These are phyloP conservation scores for Cecropterus lyciades DNA, from an alignment of 1,140 invertebrate species.

Conservation along the genomic window DNA sequence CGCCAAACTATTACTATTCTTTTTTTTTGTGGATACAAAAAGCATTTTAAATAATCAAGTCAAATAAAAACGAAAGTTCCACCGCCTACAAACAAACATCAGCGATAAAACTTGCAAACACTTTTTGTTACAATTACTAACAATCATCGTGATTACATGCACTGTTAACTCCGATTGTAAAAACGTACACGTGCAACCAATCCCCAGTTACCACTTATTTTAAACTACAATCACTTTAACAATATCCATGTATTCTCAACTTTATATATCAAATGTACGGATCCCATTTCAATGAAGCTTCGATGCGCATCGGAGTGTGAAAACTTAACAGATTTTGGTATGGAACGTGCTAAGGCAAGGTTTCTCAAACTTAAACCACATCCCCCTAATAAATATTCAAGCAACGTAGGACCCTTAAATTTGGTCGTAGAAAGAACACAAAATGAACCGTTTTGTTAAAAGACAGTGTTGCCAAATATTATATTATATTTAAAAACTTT, in stretches of 20 bases:
- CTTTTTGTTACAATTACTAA: slow-evolving; percentile 49
- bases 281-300: slow-evolving; percentile 21
- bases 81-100: not conserved
- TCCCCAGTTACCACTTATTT: slow-evolving; percentile 16
- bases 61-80: slow-evolving; percentile 12
- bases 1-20: too few species aligned
- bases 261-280: not conserved
- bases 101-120: not conserved
- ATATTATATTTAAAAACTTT: too few species aligned
- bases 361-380: too few species aligned
- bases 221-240: slow-evolving; percentile 15
- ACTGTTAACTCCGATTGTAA: slow-evolving; percentile 54
- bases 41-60: too few species aligned
- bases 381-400: too few species aligned
- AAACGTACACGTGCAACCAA: slow-evolving; percentile 38
- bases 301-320: slow-evolving; percentile 42
- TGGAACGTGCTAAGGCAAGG: slow-evolving; percentile 39
- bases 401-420: too few species aligned
- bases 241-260: not conserved
- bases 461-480: too few species aligned
- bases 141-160: slow-evolving; percentile 51
- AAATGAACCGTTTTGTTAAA: too few species aligned
- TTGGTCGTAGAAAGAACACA: too few species aligned
- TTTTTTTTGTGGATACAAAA: too few species aligned
- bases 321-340: slow-evolving; percentile 51